phyloP scores from a whole-genome alignment of 1,140 invertebrate genomes.

The Megalopta genalis region DNA sequence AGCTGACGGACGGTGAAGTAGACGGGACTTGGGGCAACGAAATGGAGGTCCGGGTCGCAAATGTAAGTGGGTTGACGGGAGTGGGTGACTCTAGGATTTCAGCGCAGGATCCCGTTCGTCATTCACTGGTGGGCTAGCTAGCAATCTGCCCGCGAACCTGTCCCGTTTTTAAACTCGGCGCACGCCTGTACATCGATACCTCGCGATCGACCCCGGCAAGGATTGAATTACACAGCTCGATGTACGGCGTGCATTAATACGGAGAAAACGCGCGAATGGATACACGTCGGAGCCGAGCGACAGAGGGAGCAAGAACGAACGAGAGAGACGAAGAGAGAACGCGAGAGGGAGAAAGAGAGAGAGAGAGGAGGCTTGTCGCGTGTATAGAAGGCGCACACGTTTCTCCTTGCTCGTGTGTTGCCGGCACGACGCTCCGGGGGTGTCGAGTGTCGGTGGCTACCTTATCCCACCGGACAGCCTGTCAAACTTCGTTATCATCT shows the following conservation, averaged over 20 bases:
- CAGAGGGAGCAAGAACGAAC: not conserved
- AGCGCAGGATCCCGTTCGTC: constrained; percentile 59
- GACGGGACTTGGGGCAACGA: not conserved
- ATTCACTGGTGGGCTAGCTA: constrained; percentile 39
- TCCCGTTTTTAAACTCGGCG: constrained; percentile 61
- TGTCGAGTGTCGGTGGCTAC: constrained; percentile 76
- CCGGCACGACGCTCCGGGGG: constrained; percentile 62
- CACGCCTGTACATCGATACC: constrained; percentile 66
- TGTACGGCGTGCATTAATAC: constrained; percentile 66
- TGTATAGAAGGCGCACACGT: not conserved
- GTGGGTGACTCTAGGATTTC: constrained; percentile 59
- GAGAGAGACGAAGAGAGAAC: constrained; percentile 25
- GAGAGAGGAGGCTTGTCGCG: constrained; percentile 43
- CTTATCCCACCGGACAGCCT: constrained; percentile 75
- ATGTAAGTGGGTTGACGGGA: constrained; percentile 25
- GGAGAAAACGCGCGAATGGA: constrained; percentile 65
- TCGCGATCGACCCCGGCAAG: constrained; percentile 53
- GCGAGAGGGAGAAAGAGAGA: constrained; percentile 37
- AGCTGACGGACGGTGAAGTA: too few relatives aligned
- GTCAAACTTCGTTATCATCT: constrained; percentile 78
- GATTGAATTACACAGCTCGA: constrained; percentile 58
- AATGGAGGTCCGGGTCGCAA: not conserved
- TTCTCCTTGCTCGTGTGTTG: constrained; percentile 47
- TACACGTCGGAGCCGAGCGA: constrained; percentile 18
- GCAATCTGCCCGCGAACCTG: constrained; percentile 57